phyloP scores from a whole-genome alignment of 2,888 invertebrate species.

The Anarsia innoxiella region DNA sequence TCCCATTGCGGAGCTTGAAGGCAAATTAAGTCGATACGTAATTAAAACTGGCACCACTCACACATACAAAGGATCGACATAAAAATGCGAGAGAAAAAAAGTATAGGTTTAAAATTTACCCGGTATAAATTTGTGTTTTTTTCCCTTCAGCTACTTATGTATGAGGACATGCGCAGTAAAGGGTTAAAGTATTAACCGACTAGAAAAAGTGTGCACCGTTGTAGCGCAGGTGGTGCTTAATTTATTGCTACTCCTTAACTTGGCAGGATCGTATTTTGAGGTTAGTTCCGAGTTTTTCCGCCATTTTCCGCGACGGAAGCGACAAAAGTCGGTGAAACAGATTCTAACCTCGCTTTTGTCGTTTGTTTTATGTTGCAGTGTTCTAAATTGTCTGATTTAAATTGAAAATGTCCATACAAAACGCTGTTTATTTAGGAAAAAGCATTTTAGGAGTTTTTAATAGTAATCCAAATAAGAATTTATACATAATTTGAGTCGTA shows the following conservation, averaged over 20 bases:
- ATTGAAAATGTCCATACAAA: too few species aligned
- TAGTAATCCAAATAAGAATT: too few species aligned
- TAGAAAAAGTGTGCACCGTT: too few species aligned
- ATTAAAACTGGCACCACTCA: slow-evolving; percentile 70
- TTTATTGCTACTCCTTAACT: slow-evolving; percentile 18
- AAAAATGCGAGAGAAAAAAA: slow-evolving; percentile 73
- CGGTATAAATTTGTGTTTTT: slow-evolving; percentile 76
- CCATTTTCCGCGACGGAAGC: slow-evolving; percentile 17
- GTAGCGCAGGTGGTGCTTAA: too few species aligned
- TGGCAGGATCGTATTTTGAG: slow-evolving; percentile 28
- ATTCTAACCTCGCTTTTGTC: slow-evolving; percentile 13
- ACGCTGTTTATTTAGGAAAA: not conserved
- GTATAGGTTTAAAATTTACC: slow-evolving; percentile 75
- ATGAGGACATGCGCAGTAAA: slow-evolving; percentile 72
- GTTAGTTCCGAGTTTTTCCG: slow-evolving; percentile 45
- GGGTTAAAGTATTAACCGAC: too few species aligned
- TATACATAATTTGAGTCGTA: too few species aligned
- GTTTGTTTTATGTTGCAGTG: too few species aligned
- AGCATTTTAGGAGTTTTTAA: not conserved
- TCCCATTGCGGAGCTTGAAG: slow-evolving; percentile 27
- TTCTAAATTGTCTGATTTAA: too few species aligned
- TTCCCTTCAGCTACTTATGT: slow-evolving; percentile 69
- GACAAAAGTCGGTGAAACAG: slow-evolving; percentile 22
- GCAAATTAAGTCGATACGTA: slow-evolving; percentile 76
- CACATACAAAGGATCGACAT: slow-evolving; percentile 71